phyloP scores from a whole-genome alignment of 2,888 invertebrate genomes.

The Platerodrilus igneus region DNA sequence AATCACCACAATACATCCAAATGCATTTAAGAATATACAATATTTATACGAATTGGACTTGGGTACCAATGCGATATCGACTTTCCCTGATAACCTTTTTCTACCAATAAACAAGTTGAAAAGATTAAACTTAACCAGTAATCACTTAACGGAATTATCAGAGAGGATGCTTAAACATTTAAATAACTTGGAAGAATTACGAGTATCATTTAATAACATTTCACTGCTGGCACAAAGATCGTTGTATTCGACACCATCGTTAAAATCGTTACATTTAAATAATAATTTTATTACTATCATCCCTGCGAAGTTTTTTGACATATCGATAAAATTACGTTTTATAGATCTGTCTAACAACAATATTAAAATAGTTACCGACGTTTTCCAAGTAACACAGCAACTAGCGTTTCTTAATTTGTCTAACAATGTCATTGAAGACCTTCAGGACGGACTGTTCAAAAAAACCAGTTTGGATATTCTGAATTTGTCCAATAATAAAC shows the following conservation, averaged over 20 bases:
- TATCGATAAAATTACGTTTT: conserved; percentile 18
- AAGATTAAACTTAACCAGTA: conserved; percentile 24
- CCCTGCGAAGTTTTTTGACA: conserved; percentile 27
- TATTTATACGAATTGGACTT: conserved; percentile 24
- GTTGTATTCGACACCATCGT: conserved; percentile 18
- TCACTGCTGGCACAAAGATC: conserved; percentile 23
- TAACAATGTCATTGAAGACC: conserved; percentile 17
- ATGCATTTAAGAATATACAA: conserved; percentile 23
- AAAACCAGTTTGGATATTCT: conserved; percentile 20
- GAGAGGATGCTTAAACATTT: conserved; percentile 24
- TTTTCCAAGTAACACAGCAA: conserved; percentile 16
- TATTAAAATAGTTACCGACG: conserved; percentile 21
- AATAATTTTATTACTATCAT: conserved; percentile 25
- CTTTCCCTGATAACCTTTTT: conserved; percentile 26
- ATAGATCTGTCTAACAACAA: conserved; percentile 28
- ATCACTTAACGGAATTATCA: conserved; percentile 24
- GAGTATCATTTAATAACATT: conserved; percentile 27
- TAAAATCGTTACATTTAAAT: conserved; percentile 25
- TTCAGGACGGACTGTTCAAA: conserved; percentile 24
- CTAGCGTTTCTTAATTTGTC: conserved; percentile 24
- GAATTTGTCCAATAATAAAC: conserved; percentile 16
- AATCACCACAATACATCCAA: conserved; percentile 19
- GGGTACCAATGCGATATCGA: conserved; percentile 22
- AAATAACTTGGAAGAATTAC: conserved; percentile 22
- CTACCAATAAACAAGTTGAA: conserved; percentile 16